phyloP scores from a whole-genome alignment of 23 tunicate species.

The Pegea sp. region DNA sequence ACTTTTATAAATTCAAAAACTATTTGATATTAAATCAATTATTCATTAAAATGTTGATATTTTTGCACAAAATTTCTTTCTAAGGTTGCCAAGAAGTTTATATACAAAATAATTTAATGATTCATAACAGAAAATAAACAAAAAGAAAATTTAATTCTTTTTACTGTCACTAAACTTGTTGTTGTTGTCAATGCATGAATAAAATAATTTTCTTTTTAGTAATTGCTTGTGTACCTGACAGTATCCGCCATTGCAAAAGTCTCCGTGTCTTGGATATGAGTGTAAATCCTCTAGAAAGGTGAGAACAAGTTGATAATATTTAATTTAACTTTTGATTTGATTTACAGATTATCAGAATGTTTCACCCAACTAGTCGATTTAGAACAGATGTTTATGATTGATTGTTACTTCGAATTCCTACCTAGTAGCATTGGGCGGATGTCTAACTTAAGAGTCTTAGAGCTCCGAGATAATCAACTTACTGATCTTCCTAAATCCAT shows the following conservation, averaged over 20 bases:
- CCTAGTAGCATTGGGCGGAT: slow-evolving; percentile 77
- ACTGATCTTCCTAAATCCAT: slow-evolving; percentile 77
- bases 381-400: slow-evolving; percentile 68
- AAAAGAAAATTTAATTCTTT: too few species aligned
- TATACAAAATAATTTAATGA: too few species aligned
- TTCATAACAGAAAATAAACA: too few species aligned
- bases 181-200: too few species aligned
- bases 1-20: background rate
- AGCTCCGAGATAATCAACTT: slow-evolving; percentile 83
- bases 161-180: too few species aligned
- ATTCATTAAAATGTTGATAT: background rate
- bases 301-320: background rate
- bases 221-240: slow-evolving; percentile 68
- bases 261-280: slow-evolving; percentile 64
- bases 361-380: slow-evolving; percentile 63
- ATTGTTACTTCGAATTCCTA: slow-evolving; percentile 83
- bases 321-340: background rate
- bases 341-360: slow-evolving; percentile 61
- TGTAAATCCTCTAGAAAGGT: slow-evolving; percentile 83
- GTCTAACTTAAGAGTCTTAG: slow-evolving; percentile 45
- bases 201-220: slow-evolving; percentile 16
- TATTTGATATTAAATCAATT: too few species aligned
- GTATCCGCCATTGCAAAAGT: slow-evolving; percentile 57
- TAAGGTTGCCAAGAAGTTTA: too few species aligned
- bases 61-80: background rate